Percentiles rank a stretch among this genome's conserved stretches.
Conservation (phyloP, 1,140 invertebrate species). For the Diachasma alloeum region DNA sequence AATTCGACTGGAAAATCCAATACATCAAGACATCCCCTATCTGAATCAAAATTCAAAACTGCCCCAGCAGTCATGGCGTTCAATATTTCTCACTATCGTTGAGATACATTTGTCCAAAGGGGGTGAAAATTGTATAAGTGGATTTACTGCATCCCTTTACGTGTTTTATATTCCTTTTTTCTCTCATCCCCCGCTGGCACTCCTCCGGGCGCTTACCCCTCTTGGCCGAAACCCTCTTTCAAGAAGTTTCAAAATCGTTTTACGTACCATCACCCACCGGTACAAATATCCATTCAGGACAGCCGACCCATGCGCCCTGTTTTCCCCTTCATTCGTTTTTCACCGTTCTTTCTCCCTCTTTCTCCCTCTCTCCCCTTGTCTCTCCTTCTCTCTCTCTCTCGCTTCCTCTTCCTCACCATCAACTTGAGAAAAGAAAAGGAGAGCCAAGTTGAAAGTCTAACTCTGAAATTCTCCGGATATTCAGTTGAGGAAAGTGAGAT, state of each 20-base stretch:
- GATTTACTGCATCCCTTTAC: not conserved
- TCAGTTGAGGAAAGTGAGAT: not conserved
- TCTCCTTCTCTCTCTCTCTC: not conserved
- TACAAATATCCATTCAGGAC: not conserved
- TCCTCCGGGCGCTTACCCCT: not conserved
- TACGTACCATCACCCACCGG: conserved; percentile 1
- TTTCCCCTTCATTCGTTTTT: not conserved
- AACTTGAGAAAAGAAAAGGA: not conserved
- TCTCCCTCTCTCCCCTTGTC: too few species aligned
- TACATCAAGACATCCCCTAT: too few species aligned
- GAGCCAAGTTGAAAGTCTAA: not conserved
- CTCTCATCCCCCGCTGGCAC: not conserved
- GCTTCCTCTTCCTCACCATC: not conserved
- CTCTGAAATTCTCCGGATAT: conserved; percentile 20
- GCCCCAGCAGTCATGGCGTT: not conserved
- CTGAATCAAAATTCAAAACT: not conserved
- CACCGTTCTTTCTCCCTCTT: not conserved
- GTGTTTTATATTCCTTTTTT: not conserved
- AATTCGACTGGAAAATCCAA: too few species aligned
- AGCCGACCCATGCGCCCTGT: not conserved
- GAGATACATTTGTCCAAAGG: not conserved
- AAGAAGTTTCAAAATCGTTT: conserved; percentile 18
- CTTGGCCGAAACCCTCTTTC: not conserved
- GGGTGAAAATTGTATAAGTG: not conserved
- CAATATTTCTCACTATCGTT: not conserved